Conservation (phyloP, 1,140 invertebrate genomes). For the Rhizoglyphus robini region DNA sequence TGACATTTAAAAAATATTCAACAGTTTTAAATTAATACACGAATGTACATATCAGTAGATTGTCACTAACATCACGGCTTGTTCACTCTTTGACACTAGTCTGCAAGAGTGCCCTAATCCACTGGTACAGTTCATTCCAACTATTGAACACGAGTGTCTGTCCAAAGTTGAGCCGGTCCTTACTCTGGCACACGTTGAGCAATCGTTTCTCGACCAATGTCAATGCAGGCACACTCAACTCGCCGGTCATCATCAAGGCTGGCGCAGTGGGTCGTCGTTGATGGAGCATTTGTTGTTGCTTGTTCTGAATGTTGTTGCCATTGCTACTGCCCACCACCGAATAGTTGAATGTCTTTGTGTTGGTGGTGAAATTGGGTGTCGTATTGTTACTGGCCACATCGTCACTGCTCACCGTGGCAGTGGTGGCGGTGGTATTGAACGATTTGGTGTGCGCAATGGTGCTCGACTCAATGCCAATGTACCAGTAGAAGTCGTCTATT, state of each 20-base stretch:
- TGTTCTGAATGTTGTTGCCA: no score
- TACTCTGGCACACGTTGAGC: not conserved
- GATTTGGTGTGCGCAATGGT: not conserved
- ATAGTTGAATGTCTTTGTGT: no score
- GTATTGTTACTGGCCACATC: no score
- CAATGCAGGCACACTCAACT: not conserved
- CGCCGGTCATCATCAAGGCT: not conserved
- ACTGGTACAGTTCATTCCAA: constrained; percentile 6
- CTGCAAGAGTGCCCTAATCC: constrained; percentile 4
- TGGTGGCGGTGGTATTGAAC: not conserved
- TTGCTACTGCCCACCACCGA: no score
- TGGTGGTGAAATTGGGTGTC: no score
- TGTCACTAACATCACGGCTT: no score
- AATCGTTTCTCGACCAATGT: not conserved
- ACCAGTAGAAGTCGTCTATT: constrained; percentile 8
- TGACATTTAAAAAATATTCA: no score
- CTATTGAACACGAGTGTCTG: constrained; percentile 7
- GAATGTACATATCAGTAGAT: no score
- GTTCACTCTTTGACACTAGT: no score
- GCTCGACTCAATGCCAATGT: constrained; percentile 1
- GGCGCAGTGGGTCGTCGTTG: not conserved
- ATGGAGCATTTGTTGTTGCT: no score
- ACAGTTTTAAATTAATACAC: no score
- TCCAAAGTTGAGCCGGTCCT: constrained; percentile 12
- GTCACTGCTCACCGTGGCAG: not conserved